Evolutionary conservation across 2,113 vertebrate species (phyloP), one percentile per base, ranked within the genome.

Genomic region (Engraulis encrasicolus): DNA sequence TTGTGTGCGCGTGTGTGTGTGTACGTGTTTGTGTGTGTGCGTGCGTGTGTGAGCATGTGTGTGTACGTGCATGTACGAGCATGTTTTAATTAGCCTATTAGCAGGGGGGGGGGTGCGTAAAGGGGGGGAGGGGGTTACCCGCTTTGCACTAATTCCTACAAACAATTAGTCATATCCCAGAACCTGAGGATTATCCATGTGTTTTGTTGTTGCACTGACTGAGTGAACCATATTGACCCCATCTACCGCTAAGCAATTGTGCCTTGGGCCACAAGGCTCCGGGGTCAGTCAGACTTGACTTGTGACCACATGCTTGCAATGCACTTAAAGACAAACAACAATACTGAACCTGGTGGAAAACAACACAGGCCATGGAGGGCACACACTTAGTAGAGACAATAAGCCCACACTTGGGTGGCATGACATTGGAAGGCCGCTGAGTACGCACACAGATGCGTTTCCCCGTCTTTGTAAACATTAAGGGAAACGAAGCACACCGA

Each of bases 31-130:
- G 58, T 61, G 58, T 61, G 58, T 23, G n/a, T 61, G 27, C 37
- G 11, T 18, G 37, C 81, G 89, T 89, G 90, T 58, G 17, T 58
- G 52, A 2, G 52, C 9, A n/a, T 61, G 58, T 61, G 58, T 61
- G 58, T 23, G n/a, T 61, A 31, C 37, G 11, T 18, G 37, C 81
- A 89, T 89, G 90, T 90, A 90, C 92, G 91, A 79, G 92, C 4
- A 9, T 9, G 9, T 9, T 87, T 80, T 14, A 77, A 9, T 9
- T 45, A 87, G 89, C 86, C 92, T 92, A 94, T 83, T 87, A 87
- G 84, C 79, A 84, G 79, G 87, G 82, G 85, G 80, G 80, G 19
- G 37, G 74, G 82, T 77, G 88, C 86, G 87, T n/a, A n/a, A 50
- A 38, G 31, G 66, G 18, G 17, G 12, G 6, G 19, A 84, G 81